These are phyloP conservation scores for Equus quagga DNA, from an alignment of 2,113 vertebrate genomes.

Conservation along the genomic window DNA sequence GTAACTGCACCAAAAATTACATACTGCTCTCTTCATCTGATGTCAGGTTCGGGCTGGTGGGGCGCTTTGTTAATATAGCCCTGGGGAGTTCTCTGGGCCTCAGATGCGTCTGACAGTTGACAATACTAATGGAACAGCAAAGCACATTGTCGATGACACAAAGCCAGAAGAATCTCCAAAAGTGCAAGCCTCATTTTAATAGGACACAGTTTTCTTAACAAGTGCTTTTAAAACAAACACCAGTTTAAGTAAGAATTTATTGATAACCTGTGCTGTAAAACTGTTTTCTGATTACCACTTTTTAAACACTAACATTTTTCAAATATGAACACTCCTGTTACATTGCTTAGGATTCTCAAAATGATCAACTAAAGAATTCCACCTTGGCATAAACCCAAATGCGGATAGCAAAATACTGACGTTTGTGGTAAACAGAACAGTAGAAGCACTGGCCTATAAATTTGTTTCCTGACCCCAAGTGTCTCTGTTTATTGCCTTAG, in stretches of 20 bases:
- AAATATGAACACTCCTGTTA: constrained; percentile 14
- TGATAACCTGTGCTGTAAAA: neutral
- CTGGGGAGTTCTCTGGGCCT: neutral
- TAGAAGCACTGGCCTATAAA: neutral
- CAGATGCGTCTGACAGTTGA: neutral
- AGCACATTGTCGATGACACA: neutral
- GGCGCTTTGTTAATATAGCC: neutral
- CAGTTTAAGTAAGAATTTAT: neutral
- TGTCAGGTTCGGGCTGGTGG: neutral
- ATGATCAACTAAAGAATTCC: constrained; percentile 7
- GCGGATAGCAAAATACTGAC: neutral
- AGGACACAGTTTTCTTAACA: neutral
- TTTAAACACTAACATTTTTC: constrained; percentile 4
- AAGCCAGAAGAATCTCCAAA: neutral
- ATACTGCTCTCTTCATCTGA: neutral
- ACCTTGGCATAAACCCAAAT: neutral
- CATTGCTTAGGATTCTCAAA: constrained; percentile 19
- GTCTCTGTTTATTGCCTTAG: constrained; percentile 44
- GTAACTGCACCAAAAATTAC: neutral
- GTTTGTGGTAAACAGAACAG: neutral
- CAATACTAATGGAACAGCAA: neutral
- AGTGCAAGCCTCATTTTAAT: neutral
- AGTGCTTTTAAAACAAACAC: neutral
- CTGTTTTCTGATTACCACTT: neutral
- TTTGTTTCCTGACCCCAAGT: constrained; percentile 28